Evolutionary conservation across 2,113 vertebrate species (phyloP).

Genomic region (Leptodactylus fuscus): DNA sequence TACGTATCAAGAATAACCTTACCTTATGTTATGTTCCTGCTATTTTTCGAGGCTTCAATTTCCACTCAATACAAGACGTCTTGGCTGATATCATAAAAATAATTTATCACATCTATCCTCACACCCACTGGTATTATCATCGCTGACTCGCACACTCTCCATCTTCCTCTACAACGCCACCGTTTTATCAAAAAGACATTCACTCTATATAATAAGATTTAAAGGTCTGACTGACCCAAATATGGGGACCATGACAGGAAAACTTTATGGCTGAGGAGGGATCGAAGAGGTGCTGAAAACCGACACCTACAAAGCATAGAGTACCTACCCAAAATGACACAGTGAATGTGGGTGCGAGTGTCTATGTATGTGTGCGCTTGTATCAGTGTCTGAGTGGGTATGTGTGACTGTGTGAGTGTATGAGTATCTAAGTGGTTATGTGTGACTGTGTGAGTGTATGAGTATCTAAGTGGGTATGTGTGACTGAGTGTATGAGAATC

Average conservation of each 20-base stretch:
- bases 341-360: background rate
- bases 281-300: background rate
- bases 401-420: too few species aligned
- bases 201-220: slow-evolving; percentile 4
- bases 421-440: too few species aligned
- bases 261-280: slow-evolving; percentile 11
- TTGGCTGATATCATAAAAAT: slow-evolving; percentile 13
- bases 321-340: too few species aligned
- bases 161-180: background rate
- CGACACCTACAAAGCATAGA: background rate
- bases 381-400: too few species aligned
- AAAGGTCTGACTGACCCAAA: slow-evolving; percentile 11
- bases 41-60: background rate
- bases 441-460: too few species aligned
- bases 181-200: slow-evolving; percentile 15
- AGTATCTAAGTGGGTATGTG: too few species aligned
- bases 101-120: background rate
- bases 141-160: slow-evolving; percentile 3
- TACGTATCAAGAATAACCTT: background rate
- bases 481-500: too few species aligned
- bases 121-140: slow-evolving; percentile 10
- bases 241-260: background rate
- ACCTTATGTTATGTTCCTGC: background rate
- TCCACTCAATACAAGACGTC: background rate
- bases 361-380: too few species aligned